Base-by-base conservation (phyloP, 2,888 invertebrate genomes). In the Chirona hameri region DNA sequence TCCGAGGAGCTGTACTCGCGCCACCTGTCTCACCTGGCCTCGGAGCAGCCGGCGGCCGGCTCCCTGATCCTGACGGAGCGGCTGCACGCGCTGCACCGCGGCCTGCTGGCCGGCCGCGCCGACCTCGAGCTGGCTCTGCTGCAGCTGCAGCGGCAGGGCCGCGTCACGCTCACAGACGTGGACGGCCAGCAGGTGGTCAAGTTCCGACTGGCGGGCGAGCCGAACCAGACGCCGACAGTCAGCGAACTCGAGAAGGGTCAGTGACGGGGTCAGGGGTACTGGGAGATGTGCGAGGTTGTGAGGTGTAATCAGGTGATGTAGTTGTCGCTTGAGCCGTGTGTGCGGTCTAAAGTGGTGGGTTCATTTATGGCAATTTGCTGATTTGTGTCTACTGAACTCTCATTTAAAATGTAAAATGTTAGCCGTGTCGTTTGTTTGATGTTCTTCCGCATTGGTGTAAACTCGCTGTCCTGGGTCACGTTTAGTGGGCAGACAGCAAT, bases 211-310 rank as follows among this genome's bases (percentile, higher is more conserved):
- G 72, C 24, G 52, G 46, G 81, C 31, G 81, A 65, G 82, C 65
- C 29, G 72, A 31, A 24, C 48, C 55, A 29, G 72, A 31, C 46
- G 27, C 81, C 31, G 82, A 46, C 72, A 14, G 81, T 72, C 72
- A 83, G 48, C 5, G 65, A 83, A 65, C 48, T 46, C 55, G 81
- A 81, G 81, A 48, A 81, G 27, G 83, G 83, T 81, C 69, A 80
- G 82, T 80, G 82, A 27, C 15, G 46, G 80, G 60, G 82, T 60
- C 79, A 82, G 57, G 12, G 12, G 57, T 21, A 15, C 57, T 15
- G 57, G 21, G 57, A 21, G 21, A 18, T 7, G 24, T 24, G 15
- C 1, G 55, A 57, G 21, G 24, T 24, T 57, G 57, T 18, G 24
- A 5, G 57, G 21, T 7, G 1, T 14, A 24, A 24, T 18, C 4